Base-by-base conservation (phyloP, 2,113 vertebrate genomes). In the Microcebus murinus region DNA sequence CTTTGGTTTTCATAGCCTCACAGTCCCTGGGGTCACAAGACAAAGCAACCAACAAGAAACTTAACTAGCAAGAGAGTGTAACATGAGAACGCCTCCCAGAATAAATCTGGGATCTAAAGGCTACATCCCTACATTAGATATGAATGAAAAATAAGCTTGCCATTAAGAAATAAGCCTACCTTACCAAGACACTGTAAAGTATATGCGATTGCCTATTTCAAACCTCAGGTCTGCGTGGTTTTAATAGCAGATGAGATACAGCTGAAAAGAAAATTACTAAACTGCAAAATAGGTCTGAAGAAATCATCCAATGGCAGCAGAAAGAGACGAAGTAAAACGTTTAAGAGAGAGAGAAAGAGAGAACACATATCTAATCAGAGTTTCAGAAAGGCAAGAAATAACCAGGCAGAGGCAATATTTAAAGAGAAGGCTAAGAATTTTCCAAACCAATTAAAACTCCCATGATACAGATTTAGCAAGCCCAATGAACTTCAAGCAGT, bases 321-420 rank as follows among this genome's bases (percentile, higher is more conserved):
- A 77, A 73, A 68, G 23, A 36, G 23, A 18, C 8, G 2, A 27
- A 68, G 23, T 39, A 85, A 29, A 82, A 23, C 3, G 8, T 1
- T 39, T 8, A 10, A 48, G 1, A 59, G 29, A 15, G 7, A 27
- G 4, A 1, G 8, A 15, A 29, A 42, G 4, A 27, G 4, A 2
- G 5, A 18, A 10, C 3, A 18, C 4, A 20, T 21, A 2, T 85
- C 52, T 85, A 12, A 83, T 48, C 73, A 5, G 5, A 61, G 31
- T 55, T 77, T n/a, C 61, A 13, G 27, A 52, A 68, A 25, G 14
- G 3, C 2, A 17, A 45, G 31, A 70, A 20, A 61, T 63, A 57
- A 42, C 10, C 6, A 73, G 59, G 9, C 29, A 86, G 27, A 68
- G 52, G 29, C 23, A 57, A 3, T 3, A 45, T 45, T 52, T 59